Evolutionary conservation across 2,888 invertebrate genomes (phyloP).

Genomic region (Linyphia triangularis): DNA sequence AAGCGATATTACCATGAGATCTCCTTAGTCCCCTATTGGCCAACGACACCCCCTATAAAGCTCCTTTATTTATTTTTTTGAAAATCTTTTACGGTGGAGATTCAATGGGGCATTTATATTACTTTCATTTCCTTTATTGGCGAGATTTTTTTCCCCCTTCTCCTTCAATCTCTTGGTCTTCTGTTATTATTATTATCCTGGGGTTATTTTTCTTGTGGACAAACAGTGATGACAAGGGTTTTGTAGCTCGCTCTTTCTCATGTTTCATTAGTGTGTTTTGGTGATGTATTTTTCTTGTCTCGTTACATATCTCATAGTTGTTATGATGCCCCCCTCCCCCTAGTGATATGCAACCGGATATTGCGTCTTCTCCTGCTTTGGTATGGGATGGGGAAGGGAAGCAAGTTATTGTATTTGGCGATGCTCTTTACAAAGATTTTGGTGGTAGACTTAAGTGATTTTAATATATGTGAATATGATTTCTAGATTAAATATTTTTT

Average conservation of each 20-base stretch:
- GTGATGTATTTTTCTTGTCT: background rate
- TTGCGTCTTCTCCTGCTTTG: background rate
- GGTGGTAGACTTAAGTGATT: background rate
- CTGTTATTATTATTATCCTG: slow-evolving; percentile 31
- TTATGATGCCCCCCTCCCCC: background rate
- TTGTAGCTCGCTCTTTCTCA: background rate
- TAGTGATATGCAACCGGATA: background rate
- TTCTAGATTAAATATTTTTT: too few species aligned
- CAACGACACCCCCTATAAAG: background rate
- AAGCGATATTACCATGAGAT: slow-evolving; percentile 23
- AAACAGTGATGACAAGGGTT: slow-evolving; percentile 31
- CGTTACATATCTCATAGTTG: background rate
- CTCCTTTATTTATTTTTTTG: too few species aligned
- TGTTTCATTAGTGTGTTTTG: background rate
- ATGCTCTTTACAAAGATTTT: background rate
- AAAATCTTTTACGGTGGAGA: slow-evolving; percentile 49
- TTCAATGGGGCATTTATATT: slow-evolving; percentile 66
- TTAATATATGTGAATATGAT: background rate
- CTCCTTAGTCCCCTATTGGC: background rate
- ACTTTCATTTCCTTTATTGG: slow-evolving; percentile 62
- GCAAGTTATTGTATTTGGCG: background rate
- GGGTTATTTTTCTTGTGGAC: slow-evolving; percentile 38
- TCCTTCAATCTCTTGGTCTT: background rate
- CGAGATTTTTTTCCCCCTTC: background rate
- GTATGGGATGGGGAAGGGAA: background rate